Base-by-base conservation (phyloP, 2,797 vertebrate species). In the Alosa sapidissima region DNA sequence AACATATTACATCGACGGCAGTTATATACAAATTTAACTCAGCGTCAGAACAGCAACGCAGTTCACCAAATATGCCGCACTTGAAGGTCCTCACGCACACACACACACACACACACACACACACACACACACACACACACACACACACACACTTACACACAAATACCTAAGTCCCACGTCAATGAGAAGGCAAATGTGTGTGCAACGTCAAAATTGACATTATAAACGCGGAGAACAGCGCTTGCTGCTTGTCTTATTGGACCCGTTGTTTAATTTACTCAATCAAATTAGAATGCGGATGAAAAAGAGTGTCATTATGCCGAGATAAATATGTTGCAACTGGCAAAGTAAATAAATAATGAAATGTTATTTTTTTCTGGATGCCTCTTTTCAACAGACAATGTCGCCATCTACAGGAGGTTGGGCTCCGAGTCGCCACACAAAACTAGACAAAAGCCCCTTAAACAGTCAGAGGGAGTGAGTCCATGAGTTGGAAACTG, bases 341-440 rank as follows among this genome's bases (percentile, higher is more conserved):
- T 84, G 11, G 2, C 60, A 86, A 51, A 55, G 81, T 58, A 85
- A 85, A 88, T 49, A 33, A 2, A 84, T 24, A 33, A 81, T 10
- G n/a, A 54, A 82, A 52, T 16, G 10, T 47, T 49, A 55, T 82
- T 84, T 89, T 90, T 83, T 86, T 87, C 14, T 16, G 81, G 54
- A 47, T 47, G 41, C 81, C 3, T 84, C 88, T 86, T 93, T 96
- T 94, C 89, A 89, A 92, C 95, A 96, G 96, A 93, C 96, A 97
- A 96, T 96, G 95, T 97, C 96, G 97, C 97, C 97, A 98, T 96
- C 97, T 98, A 98, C 97, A 97, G 97, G 65, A 33, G 16, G 36
- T 36, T 28, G 16, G 13, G 28, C 36, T 75, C 36, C 1, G 36
- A 75, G 68, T 19, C 68, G 36, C 5, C 7, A 1, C 68, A 75